These are phyloP conservation scores for Amphibalanus amphitrite DNA, from an alignment of 1,140 invertebrate species.

Conservation along the genomic window DNA sequence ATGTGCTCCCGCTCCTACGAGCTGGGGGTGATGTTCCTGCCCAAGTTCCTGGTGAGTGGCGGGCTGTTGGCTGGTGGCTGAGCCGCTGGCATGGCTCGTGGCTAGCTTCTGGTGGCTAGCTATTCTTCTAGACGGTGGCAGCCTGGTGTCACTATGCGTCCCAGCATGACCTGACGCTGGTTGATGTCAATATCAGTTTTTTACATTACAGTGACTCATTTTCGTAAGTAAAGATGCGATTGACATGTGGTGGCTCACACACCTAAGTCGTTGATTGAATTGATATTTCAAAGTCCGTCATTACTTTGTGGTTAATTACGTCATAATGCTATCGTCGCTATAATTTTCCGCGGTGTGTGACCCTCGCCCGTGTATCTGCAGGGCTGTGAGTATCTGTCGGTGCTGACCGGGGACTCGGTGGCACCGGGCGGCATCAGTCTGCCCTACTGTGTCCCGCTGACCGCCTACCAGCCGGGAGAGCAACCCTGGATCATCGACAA, in stretches of 20 bases:
- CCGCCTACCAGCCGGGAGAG: constrained; percentile 41
- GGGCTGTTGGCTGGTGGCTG: too few relatives aligned
- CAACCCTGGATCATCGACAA: constrained; percentile 34
- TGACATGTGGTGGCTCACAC: too few relatives aligned
- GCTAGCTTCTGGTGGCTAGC: too few relatives aligned
- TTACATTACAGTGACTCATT: too few relatives aligned
- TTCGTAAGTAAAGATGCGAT: too few relatives aligned
- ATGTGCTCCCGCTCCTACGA: constrained; percentile 74
- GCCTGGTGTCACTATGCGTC: too few relatives aligned
- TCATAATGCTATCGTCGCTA: constrained; percentile 2
- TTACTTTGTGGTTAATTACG: not conserved
- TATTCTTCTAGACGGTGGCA: too few relatives aligned
- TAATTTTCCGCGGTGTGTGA: not conserved
- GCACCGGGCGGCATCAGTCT: constrained; percentile 36
- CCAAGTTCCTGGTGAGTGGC: constrained; percentile 63
- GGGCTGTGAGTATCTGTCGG: constrained; percentile 6
- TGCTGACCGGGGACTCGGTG: constrained; percentile 6
- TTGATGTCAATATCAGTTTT: too few relatives aligned
- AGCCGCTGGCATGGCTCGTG: too few relatives aligned
- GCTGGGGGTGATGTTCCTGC: constrained; percentile 74
- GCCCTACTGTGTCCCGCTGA: constrained; percentile 60
- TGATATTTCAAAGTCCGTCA: constrained; percentile 6
- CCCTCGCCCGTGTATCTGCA: constrained; percentile 6
- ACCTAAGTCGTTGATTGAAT: constrained; percentile 29
- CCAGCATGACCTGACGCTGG: too few relatives aligned